Base-by-base conservation (phyloP, 2,888 invertebrate genomes). In the Drosophila setosimentum region DNA sequence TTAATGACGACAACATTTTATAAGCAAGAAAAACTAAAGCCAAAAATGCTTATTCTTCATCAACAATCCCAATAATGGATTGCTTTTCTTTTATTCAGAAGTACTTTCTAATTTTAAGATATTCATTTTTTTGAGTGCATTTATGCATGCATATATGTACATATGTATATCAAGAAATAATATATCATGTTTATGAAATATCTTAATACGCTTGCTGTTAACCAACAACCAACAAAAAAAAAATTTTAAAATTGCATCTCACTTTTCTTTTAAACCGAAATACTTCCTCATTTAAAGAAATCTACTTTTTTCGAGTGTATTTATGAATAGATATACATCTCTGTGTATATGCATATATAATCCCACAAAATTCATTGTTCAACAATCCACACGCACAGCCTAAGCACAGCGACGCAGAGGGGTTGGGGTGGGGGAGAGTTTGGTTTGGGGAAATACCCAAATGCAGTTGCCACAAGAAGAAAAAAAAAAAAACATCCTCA, bases 341-440 rank as follows among this genome's bases (percentile, higher is more conserved):
- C 45, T 13, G 51, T 35, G 35, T 27, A 37, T 27, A 53, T 59
- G 54, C 65, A 82, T 67, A 82, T 76, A 86, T 86, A 88, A 88
- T 86, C 88, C 79, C 76, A 78, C 73, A 79, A 84, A 79, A 87
- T 88, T 86, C 87, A 86, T 87, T 87, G 87, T 87, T 86, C 73
- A 80, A 72, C 79, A 79, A 76, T 83, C 82, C 68, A 53, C 82
- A 80, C 73, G 75, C 83, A 73, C 77, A 66, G 64, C 53, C 73
- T 66, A 73, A 76, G 71, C 65, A 35, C 55, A 30, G 16, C 29
- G 60, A 55, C 16, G 63, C 59, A 58, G 33, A 27, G 16, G 45
- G 6, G 24, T 13, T 16, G 24, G 45, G 16, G 27, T 45, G 24
- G 45, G 2, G 24, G 7, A 24, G 10, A 13, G 33, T 35, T 21